Evolutionary conservation across 1,140 invertebrate genomes (phyloP).

Genomic region (Bombus cullumanus): DNA sequence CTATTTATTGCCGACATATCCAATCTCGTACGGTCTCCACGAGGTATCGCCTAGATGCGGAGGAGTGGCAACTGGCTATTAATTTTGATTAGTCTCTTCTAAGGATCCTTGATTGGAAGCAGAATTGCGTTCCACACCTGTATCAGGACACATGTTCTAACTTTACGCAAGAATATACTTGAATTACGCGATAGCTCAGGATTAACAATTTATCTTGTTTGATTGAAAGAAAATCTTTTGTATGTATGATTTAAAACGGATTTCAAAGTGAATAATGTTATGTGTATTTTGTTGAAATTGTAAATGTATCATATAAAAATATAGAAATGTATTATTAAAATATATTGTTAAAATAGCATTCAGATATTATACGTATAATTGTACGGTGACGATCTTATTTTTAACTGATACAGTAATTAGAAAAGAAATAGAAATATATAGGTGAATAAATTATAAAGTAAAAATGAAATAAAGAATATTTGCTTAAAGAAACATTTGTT

Average conservation of each 20-base stretch:
- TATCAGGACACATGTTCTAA: neutral
- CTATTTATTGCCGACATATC: constrained; percentile 76
- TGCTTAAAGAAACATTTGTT: too few relatives aligned
- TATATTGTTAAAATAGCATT: too few relatives aligned
- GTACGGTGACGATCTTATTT: too few relatives aligned
- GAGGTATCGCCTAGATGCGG: constrained; percentile 75
- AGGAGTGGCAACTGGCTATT: constrained; percentile 70
- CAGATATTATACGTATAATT: too few relatives aligned
- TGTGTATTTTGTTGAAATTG: too few relatives aligned
- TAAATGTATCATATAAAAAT: too few relatives aligned
- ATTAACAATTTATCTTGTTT: neutral
- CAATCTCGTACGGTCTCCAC: constrained; percentile 65
- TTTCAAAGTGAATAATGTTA: too few relatives aligned
- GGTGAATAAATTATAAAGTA: too few relatives aligned
- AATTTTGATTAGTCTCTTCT: constrained; percentile 71
- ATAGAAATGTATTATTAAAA: too few relatives aligned
- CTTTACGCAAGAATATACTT: neutral
- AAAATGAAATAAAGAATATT: too few relatives aligned
- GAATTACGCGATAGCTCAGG: neutral
- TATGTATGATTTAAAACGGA: neutral
- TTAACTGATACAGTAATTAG: too few relatives aligned
- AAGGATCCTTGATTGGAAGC: constrained; percentile 71
- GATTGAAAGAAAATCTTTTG: neutral
- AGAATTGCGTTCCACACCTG: constrained; percentile 50
- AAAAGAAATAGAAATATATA: too few relatives aligned